phyloP scores from a whole-genome alignment of 2,113 vertebrate species.

The Malurus melanocephalus region DNA sequence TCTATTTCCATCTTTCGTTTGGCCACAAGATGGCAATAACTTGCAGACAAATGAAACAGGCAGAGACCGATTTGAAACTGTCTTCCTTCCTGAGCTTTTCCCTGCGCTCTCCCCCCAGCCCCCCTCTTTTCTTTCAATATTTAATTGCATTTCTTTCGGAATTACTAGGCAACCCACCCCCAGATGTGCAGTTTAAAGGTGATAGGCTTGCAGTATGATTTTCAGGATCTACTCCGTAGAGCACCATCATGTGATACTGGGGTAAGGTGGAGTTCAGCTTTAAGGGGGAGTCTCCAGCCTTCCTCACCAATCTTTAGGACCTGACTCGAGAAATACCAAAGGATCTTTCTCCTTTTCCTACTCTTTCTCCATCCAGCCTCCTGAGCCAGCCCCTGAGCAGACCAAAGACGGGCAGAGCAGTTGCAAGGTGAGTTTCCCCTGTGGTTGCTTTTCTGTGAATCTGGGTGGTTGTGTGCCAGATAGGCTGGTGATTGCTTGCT shows the following conservation, averaged over 20 bases:
- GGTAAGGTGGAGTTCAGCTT: slow-evolving; percentile 74
- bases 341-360: neutral
- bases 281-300: slow-evolving; percentile 70
- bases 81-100: neutral
- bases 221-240: slow-evolving; percentile 23
- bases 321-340: slow-evolving; percentile 21
- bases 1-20: neutral
- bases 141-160: slow-evolving; percentile 34
- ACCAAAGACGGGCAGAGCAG: neutral
- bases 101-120: neutral
- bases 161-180: slow-evolving; percentile 66
- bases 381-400: neutral
- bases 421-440: slow-evolving; percentile 43
- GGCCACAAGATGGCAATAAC: slow-evolving; percentile 74
- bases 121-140: slow-evolving; percentile 13
- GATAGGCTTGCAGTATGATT: slow-evolving; percentile 32
- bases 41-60: slow-evolving; percentile 48
- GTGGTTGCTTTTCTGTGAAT: neutral
- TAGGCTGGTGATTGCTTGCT: neutral
- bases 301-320: slow-evolving; percentile 46
- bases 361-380: neutral
- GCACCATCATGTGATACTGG: slow-evolving; percentile 62
- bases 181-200: slow-evolving; percentile 46
- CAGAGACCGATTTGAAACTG: neutral
- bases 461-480: neutral